Evolutionary conservation across 2,113 vertebrate species (phyloP).

Genomic region (Illadopsis cleaveri): DNA sequence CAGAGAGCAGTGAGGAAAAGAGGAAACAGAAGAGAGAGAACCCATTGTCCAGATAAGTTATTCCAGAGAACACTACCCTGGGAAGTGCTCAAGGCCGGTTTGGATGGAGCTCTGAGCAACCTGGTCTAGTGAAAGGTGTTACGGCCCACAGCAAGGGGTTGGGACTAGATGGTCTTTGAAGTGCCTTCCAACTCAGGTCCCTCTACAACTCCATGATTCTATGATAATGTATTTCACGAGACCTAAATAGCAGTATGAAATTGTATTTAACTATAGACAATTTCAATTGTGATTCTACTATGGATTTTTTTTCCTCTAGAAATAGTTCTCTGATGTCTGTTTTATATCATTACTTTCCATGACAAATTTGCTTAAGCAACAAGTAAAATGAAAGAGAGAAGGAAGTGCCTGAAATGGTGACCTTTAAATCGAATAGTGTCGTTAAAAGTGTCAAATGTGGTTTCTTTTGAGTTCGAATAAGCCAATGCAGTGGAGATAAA

Average conservation of each 20-base stretch:
- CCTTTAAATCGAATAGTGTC: neutral
- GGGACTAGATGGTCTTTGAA: neutral
- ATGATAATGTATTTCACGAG: neutral
- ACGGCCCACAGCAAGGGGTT: accelerated
- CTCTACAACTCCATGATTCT: neutral
- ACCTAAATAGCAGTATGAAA: neutral
- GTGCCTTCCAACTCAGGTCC: neutral
- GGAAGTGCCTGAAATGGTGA: neutral
- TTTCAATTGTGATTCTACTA: neutral
- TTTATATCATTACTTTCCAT: neutral
- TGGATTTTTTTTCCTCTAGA: neutral
- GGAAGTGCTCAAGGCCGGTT: neutral
- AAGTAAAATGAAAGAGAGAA: neutral
- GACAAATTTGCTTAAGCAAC: neutral
- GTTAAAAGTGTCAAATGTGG: neutral
- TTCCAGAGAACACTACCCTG: neutral
- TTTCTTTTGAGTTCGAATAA: neutral
- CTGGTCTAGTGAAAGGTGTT: neutral
- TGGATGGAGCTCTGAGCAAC: neutral
- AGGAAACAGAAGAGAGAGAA: neutral
- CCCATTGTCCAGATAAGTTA: neutral
- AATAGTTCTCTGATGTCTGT: neutral
- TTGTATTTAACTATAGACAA: neutral
- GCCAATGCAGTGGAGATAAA: neutral
- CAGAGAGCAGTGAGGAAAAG: neutral